Evolutionary conservation across 2,888 invertebrate species (phyloP).

Genomic region (Caenorhabditis uteleia): DNA sequence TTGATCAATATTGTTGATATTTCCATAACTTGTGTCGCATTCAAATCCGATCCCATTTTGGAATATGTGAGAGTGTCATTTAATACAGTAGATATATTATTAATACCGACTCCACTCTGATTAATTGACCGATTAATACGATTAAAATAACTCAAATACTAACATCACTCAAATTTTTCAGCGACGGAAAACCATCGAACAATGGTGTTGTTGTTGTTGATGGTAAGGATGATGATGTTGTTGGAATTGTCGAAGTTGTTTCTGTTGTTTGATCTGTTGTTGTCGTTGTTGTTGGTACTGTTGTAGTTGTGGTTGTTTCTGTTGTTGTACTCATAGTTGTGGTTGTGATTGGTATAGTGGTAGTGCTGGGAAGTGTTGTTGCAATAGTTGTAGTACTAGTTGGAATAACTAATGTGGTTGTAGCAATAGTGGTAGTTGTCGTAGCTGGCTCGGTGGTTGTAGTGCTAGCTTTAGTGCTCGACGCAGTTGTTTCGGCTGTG

Average conservation of each 20-base stretch:
- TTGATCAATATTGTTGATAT: constrained; percentile 25
- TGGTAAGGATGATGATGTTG: background rate
- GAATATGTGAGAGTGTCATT: constrained; percentile 29
- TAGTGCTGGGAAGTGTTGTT: background rate
- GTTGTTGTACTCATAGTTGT: background rate
- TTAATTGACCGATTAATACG: background rate
- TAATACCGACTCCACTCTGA: constrained; percentile 33
- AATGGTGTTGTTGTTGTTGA: constrained; percentile 1
- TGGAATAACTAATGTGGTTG: background rate
- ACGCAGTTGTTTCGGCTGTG: background rate
- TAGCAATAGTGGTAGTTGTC: background rate
- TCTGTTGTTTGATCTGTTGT: constrained; percentile 16
- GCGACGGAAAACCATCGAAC: constrained; percentile 24
- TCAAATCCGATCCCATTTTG: constrained; percentile 9
- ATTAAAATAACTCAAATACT: constrained; percentile 4
- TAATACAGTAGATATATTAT: constrained; percentile 26
- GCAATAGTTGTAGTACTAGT: background rate
- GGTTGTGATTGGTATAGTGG: constrained; percentile 5
- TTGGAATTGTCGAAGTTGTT: constrained; percentile 19
- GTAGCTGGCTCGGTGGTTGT: background rate
- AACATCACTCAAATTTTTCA: constrained; percentile 45
- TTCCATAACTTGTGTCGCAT: constrained; percentile 29
- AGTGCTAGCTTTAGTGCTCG: background rate
- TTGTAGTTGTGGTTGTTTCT: constrained; percentile 5
- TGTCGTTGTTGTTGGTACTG: constrained; percentile 4